Evolutionary conservation across 2,113 vertebrate genomes (phyloP), one percentile per base, ranked within the genome.

Genomic region (Pomatorhinus ruficollis): DNA sequence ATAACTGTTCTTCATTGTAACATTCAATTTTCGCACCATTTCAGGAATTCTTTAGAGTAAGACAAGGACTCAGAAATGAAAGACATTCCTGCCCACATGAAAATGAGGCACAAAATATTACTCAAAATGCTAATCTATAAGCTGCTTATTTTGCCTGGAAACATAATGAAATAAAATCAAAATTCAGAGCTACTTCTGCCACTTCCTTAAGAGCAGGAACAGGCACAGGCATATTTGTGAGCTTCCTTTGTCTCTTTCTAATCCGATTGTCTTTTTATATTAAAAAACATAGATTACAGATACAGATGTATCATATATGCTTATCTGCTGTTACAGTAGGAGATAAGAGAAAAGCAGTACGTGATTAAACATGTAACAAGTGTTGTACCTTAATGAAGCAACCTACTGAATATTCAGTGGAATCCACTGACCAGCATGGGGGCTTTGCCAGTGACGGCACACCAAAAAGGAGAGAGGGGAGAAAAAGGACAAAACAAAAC

Each of bases 91-190:
- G 27, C 66, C 76, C 60, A 88, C 84, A 76, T 85, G 95, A 97
- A 97, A 90, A 71, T 53, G 87, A 97, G 94, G 96, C 64, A 92
- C 59, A 91, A 94, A 97, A 57, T 82, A 97, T 94, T 97, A 87
- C 96, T 97, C 86, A 96, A 94, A 95, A 95, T 96, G 77, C 47
- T 65, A 83, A 97, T 97, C 96, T 94, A 93, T 91, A 97, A 97
- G 92, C 85, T 88, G 91, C 89, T 95, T 97, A 80, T 95, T 96
- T 95, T 14, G 9, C 64, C 79, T 70, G 81, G 61, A 71, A 97
- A 90, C 33, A 70, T 11, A 91, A 94, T 45, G 24, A 93, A 93
- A 87, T 45, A 66, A 57, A 81, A 92, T 45, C 80, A 96, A 96
- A 94, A 93, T 86, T 97, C 91, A 81, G 66, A 93, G 69, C 61